These are phyloP conservation scores for Cossypha niveicapilla DNA, from an alignment of 2,797 vertebrate genomes.

Conservation along the genomic window DNA sequence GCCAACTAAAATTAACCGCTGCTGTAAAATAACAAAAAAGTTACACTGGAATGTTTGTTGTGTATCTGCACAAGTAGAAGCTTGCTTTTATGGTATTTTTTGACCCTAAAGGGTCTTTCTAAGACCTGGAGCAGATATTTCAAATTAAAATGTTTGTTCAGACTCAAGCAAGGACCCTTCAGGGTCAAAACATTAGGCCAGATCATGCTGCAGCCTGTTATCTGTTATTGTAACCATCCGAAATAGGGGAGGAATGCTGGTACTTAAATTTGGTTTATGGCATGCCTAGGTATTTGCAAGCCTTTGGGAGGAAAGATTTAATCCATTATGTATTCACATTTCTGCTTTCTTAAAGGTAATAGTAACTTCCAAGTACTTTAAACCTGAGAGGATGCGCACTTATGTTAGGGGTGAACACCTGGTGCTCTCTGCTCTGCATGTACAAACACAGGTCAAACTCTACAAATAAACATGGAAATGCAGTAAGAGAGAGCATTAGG, in stretches of 20 bases:
- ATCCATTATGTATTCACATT: background rate
- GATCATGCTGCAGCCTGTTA: slow-evolving; percentile 48
- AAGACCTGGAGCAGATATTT: slow-evolving; percentile 5
- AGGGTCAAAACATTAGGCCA: slow-evolving; percentile 34
- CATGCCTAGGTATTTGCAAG: background rate
- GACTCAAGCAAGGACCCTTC: background rate
- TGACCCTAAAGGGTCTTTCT: slow-evolving; percentile 33
- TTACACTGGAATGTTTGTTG: background rate
- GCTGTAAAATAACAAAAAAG: background rate
- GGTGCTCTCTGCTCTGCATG: background rate
- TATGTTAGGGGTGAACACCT: background rate
- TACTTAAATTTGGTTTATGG: background rate
- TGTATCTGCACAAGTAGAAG: background rate
- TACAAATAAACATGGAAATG: background rate
- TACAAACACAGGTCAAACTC: background rate
- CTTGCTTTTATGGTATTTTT: slow-evolving; percentile 10
- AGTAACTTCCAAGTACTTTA: background rate
- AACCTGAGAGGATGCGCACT: background rate
- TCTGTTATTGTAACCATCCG: slow-evolving; percentile 4
- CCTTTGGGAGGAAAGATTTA: background rate
- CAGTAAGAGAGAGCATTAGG: background rate
- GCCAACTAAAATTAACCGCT: slow-evolving; percentile 2
- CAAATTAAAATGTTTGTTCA: slow-evolving; percentile 31
- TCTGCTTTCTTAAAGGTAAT: background rate
- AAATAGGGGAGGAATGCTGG: slow-evolving; percentile 14